Base-by-base conservation (phyloP, 2,888 invertebrate species). In the Trichogramma evanescens region DNA sequence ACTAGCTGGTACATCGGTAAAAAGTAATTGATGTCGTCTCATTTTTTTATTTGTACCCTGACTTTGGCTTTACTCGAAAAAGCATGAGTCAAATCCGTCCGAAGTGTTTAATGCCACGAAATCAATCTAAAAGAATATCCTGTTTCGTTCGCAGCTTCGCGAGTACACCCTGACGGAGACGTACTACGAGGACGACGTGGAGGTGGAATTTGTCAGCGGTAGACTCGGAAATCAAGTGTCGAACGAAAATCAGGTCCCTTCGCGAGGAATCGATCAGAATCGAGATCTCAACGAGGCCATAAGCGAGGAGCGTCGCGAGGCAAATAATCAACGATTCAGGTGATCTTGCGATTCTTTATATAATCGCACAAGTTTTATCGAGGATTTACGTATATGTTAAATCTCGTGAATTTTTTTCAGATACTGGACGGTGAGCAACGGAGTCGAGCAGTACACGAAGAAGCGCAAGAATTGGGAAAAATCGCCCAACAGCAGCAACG, bases 161-260 rank as follows among this genome's bases (percentile, higher is more conserved):
- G 92, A 93, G 80, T 93, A 93, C 82, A 91, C 91, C 77, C 80
- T 93, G 67, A 89, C 89, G 67, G 91, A 92, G 80, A 89, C 89
- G 66, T 92, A 92, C 79, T 91, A 91, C 80, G 89, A 89, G 77
- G 91, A 91, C 77, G 89, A 91, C 71, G 72, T 75, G 54, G 78
- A 78, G 68, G 73, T 78, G 69, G 75, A 77, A 68, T 77, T 77
- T 67, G 72, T 77, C 65, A 76, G 74, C 70, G 74, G 70, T 45
- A 26, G 26, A 26, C 26, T 2, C 67, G 74, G 75, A 57, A 75
- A 71, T 69, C 71, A 73, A 64, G 69, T 63, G 63, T 66, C 65
- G 65, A 70, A 68, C 68, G 70, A 66, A 53, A 44, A 9, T 9
- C 50, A 42, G 8, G 43, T 43, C 8, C 44, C 40, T n/a, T 13